These are phyloP conservation scores for Agrochola lychnidis DNA, from an alignment of 2,888 invertebrate genomes.

Conservation along the genomic window DNA sequence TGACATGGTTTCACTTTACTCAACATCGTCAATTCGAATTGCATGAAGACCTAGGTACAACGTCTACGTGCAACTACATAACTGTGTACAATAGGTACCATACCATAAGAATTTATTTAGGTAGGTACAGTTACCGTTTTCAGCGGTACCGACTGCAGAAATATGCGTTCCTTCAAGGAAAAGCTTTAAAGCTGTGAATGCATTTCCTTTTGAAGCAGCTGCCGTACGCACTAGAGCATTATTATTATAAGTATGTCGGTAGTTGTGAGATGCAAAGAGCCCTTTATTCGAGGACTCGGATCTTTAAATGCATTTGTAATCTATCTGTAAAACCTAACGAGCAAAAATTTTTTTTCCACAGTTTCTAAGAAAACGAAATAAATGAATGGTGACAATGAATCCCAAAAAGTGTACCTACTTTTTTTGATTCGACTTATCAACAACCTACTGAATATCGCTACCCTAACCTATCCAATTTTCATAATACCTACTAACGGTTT, in stretches of 20 bases:
- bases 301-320: conserved; percentile 1
- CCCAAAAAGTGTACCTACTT: neutral
- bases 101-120: no score
- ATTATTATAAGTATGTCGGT: neutral
- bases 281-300: neutral
- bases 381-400: neutral
- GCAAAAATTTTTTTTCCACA: no score
- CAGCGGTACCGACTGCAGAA: neutral
- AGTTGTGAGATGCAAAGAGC: conserved; percentile 3
- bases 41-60: neutral
- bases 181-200: neutral
- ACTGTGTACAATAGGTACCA: neutral
- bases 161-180: neutral
- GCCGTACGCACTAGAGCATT: neutral
- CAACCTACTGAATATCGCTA: no score
- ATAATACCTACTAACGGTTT: neutral
- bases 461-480: neutral
- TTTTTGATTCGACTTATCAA: no score
- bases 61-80: neutral
- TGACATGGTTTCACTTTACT: no score
- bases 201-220: neutral
- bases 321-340: no score
- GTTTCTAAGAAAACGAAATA: neutral
- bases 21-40: no score
- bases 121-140: neutral